These are phyloP conservation scores for Lucifuga dentata DNA, from an alignment of 2,113 vertebrate species.

Conservation along the genomic window DNA sequence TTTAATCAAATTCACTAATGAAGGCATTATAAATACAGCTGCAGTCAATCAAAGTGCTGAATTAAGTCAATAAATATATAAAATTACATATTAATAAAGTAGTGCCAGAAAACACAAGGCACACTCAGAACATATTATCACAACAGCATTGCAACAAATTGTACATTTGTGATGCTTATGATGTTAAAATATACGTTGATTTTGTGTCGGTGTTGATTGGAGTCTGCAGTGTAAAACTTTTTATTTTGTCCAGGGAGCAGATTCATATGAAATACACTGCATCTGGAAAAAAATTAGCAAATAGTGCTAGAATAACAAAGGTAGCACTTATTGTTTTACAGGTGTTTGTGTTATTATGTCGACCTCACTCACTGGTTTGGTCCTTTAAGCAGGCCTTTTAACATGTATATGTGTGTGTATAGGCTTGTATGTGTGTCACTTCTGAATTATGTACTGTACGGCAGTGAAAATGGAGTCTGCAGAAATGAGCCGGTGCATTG, in stretches of 20 bases:
- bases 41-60: neutral
- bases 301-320: too few species aligned
- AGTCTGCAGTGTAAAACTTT: too few species aligned
- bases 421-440: neutral
- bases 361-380: too few species aligned
- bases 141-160: neutral
- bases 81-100: neutral
- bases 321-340: too few species aligned
- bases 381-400: too few species aligned
- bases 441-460: neutral
- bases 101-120: neutral
- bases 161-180: neutral
- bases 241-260: neutral
- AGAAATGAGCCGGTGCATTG: neutral
- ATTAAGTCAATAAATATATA: neutral
- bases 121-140: neutral
- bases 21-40: too few species aligned
- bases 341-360: too few species aligned
- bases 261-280: too few species aligned
- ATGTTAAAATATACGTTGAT: neutral
- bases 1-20: too few species aligned
- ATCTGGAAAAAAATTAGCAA: too few species aligned
- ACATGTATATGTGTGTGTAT: neutral
- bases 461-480: slow-evolving; percentile 17
- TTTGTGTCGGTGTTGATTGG: too few species aligned